These are phyloP conservation scores for Bostrychus sinensis DNA, from an alignment of 2,113 vertebrate species.

Conservation along the genomic window DNA sequence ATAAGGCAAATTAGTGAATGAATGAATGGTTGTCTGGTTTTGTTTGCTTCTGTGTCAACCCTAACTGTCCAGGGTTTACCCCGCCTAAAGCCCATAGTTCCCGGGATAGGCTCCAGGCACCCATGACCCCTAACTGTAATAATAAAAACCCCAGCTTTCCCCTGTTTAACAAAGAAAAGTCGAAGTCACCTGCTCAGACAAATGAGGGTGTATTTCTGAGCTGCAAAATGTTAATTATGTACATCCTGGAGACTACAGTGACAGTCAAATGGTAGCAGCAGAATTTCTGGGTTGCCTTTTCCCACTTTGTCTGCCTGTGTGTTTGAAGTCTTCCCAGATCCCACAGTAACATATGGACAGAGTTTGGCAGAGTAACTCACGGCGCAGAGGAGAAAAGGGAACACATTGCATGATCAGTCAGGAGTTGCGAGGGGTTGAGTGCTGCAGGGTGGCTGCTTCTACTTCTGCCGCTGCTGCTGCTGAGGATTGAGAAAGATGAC, in stretches of 20 bases:
- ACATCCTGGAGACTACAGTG: background rate
- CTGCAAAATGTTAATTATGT: constrained; percentile 8
- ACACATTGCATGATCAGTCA: constrained; percentile 69
- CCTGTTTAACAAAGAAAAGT: background rate
- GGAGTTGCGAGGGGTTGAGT: constrained; percentile 62
- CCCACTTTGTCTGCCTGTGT: constrained; percentile 16
- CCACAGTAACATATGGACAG: constrained; percentile 64
- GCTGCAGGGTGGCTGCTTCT: constrained; percentile 53
- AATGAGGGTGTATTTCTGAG: background rate
- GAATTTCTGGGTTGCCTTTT: constrained; percentile 6
- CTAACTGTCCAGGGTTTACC: no score
- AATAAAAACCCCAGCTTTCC: background rate
- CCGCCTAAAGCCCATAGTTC: no score
- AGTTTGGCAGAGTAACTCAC: constrained; percentile 51
- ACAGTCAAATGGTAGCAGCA: background rate
- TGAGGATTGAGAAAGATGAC: constrained; percentile 64
- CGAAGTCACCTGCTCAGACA: background rate
- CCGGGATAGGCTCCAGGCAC: no score
- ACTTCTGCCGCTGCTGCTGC: constrained; percentile 25
- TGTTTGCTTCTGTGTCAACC: no score
- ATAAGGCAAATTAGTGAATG: no score
- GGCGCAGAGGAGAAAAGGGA: constrained; percentile 36
- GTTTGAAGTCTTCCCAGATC: constrained; percentile 64
- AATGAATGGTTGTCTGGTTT: no score
- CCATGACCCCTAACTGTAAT: no score